A percentile compares a stretch with the other conserved stretches of the same genome.
phyloP scores from a whole-genome alignment of 2,113 vertebrate genomes.

The Anoura caudifer region DNA sequence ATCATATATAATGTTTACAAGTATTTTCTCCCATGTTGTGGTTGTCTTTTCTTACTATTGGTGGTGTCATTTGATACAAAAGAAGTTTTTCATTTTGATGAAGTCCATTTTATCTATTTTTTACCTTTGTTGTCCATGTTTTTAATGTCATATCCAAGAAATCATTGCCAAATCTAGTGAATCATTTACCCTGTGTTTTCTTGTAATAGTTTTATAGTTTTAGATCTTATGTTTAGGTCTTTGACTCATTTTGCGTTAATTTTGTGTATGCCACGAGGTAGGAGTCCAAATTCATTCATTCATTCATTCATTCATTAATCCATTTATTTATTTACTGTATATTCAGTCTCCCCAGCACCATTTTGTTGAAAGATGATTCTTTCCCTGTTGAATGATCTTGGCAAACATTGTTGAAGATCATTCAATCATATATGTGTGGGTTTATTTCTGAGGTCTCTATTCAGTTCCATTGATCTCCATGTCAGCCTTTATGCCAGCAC shows the following conservation, averaged over 20 bases:
- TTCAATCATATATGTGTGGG: neutral
- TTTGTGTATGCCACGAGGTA: neutral
- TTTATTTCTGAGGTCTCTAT: neutral
- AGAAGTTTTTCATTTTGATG: neutral
- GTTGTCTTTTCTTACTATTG: neutral
- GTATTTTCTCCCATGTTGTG: neutral
- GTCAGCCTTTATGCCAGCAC: neutral
- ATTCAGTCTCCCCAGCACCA: neutral
- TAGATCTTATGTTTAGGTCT: neutral
- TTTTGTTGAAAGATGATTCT: neutral
- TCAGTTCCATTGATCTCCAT: neutral
- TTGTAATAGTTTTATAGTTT: neutral
- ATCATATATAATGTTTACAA: neutral
- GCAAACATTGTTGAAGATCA: neutral
- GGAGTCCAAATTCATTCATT: neutral
- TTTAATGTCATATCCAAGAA: neutral
- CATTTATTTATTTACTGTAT: neutral
- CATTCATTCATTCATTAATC: neutral
- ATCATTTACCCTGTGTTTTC: neutral
- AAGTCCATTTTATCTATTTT: neutral
- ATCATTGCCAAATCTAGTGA: neutral
- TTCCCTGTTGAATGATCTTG: neutral
- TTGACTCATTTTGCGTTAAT: neutral
- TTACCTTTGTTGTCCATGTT: neutral
- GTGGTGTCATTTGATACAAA: neutral